Evolutionary conservation across 2,888 invertebrate species (phyloP).

Genomic region (Petrolisthes manimaculis): DNA sequence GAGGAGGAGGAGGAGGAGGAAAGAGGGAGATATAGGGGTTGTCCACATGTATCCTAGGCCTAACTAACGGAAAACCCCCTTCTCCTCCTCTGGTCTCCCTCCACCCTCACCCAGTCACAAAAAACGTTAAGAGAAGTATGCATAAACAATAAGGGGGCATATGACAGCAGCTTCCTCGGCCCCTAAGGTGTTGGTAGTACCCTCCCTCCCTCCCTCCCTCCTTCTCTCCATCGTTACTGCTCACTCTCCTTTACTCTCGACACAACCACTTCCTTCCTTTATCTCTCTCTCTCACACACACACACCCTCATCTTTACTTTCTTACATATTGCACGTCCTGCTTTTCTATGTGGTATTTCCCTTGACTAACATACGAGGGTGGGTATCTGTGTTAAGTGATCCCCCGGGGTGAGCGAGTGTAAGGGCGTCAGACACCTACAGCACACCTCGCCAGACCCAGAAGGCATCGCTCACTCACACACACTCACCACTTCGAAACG

Average conservation of each 20-base stretch:
- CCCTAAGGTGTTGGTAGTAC: slow-evolving; percentile 15
- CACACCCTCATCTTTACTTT: too few species aligned
- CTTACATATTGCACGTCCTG: too few species aligned
- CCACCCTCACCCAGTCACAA: slow-evolving; percentile 18
- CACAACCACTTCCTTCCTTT: not conserved
- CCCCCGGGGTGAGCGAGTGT: too few species aligned
- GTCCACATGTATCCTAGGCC: slow-evolving; percentile 5
- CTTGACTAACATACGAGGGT: not conserved
- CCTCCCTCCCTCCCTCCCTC: not conserved
- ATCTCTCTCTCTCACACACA: too few species aligned
- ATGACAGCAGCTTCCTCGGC: slow-evolving; percentile 49
- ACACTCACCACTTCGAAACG: not conserved
- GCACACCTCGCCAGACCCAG: too few species aligned
- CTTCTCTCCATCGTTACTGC: not conserved
- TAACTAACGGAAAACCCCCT: slow-evolving; percentile 30
- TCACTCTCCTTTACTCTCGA: not conserved
- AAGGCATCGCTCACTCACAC: slow-evolving; percentile 12
- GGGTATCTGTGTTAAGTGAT: too few species aligned
- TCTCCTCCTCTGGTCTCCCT: not conserved
- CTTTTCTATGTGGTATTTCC: not conserved
- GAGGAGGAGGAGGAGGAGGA: not conserved
- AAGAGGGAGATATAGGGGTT: not conserved
- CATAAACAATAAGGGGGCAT: slow-evolving; percentile 54
- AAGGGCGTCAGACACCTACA: too few species aligned
- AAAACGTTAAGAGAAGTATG: slow-evolving; percentile 53